Conservation (phyloP, 2,888 invertebrate species). For the Arctia plantaginis region DNA sequence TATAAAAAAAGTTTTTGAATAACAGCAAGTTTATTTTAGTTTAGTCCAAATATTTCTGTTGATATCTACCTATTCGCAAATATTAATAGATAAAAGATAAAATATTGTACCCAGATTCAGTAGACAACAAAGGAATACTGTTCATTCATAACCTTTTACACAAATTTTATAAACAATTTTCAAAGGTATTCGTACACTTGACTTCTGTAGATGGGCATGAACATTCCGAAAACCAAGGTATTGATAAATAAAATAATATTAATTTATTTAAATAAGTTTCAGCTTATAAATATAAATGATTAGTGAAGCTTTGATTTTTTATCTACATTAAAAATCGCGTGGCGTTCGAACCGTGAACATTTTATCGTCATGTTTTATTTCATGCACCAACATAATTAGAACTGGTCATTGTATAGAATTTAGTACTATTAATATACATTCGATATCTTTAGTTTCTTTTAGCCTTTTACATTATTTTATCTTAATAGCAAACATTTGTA, state of each 20-base stretch:
- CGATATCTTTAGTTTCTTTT: no score
- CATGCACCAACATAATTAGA: no score
- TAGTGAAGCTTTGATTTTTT: neutral
- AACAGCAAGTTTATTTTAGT: neutral
- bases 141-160: slow-evolving; percentile 5
- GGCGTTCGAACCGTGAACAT: no score
- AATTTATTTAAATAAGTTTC: neutral
- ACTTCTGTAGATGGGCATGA: neutral
- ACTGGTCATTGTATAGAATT: no score
- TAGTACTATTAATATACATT: no score
- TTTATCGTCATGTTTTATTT: no score
- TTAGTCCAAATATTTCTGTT: neutral
- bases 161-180: slow-evolving; percentile 12
- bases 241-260: neutral
- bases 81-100: neutral
- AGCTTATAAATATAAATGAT: no score
- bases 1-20: neutral
- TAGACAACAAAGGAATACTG: slow-evolving; percentile 13
- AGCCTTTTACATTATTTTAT: no score
- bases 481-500: no score
- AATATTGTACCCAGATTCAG: neutral
- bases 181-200: slow-evolving; percentile 1
- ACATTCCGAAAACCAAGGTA: neutral
- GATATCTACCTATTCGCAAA: neutral
- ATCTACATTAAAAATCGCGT: neutral